These are phyloP conservation scores for Fulmarus glacialis DNA, from an alignment of 2,113 vertebrate genomes.

Conservation along the genomic window DNA sequence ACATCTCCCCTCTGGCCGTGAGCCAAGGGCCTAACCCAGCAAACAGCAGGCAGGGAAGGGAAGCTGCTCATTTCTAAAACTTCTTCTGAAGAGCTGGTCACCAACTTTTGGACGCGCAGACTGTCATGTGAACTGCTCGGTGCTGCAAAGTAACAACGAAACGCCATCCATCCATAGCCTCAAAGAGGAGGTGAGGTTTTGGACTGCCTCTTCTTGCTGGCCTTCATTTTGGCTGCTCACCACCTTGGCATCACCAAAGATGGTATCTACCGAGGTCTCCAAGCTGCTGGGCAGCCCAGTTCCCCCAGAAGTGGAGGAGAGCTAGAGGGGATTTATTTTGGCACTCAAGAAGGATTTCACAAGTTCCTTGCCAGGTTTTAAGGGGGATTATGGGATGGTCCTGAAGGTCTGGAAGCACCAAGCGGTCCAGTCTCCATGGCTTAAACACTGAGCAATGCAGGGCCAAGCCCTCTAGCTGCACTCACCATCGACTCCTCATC, in stretches of 20 bases:
- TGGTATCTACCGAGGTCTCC: background rate
- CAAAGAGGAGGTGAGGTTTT: background rate
- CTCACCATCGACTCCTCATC: background rate
- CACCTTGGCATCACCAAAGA: background rate
- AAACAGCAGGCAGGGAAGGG: background rate
- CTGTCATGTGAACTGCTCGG: background rate
- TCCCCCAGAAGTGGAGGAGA: background rate
- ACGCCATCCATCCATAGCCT: background rate
- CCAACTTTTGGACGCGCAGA: background rate
- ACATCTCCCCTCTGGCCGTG: background rate
- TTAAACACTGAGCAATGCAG: background rate
- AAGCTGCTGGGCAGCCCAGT: background rate
- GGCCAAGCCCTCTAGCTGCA: background rate
- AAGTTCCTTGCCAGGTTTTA: background rate
- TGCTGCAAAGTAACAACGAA: background rate
- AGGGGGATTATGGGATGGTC: background rate
- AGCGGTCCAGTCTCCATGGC: background rate
- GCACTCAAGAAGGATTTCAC: background rate
- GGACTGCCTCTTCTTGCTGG: background rate
- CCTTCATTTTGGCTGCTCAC: background rate
- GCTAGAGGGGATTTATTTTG: background rate
- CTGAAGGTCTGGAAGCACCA: background rate
- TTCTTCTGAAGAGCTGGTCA: background rate
- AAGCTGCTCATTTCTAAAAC: background rate
- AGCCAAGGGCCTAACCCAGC: background rate